Conservation (phyloP, 2,888 invertebrate species). For the Philereme transversata region DNA sequence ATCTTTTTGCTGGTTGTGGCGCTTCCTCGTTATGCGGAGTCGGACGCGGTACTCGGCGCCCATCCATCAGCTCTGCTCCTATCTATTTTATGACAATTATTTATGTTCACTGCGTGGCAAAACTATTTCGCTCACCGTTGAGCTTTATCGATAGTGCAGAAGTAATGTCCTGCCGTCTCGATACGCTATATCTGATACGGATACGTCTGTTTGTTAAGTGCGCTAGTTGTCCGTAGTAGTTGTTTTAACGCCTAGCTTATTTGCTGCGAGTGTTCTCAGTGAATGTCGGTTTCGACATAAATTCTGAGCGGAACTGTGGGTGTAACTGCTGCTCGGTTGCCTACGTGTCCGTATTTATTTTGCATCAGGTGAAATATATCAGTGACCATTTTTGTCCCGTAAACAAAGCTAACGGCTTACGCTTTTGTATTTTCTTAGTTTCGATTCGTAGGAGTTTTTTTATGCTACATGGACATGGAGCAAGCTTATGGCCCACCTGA, state of each 20-base stretch:
- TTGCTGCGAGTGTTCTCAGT: constrained; percentile 78
- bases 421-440: constrained; percentile 29
- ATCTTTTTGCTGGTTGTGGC: constrained; percentile 34
- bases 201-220: constrained; percentile 83
- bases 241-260: constrained; percentile 82
- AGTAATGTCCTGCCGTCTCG: constrained; percentile 80
- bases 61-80: constrained; percentile 76
- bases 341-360: constrained; percentile 73
- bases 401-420: constrained; percentile 47
- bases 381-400: constrained; percentile 57
- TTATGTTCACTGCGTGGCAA: constrained; percentile 77
- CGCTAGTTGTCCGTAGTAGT: constrained; percentile 78
- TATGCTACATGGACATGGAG: no score
- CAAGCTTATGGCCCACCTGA: no score
- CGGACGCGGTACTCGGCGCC: constrained; percentile 54
- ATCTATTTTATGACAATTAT: constrained; percentile 83
- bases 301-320: constrained; percentile 80
- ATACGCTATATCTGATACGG: constrained; percentile 82
- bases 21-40: constrained; percentile 68
- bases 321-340: constrained; percentile 76
- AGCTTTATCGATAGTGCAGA: constrained; percentile 82
- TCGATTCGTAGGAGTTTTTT: constrained; percentile 8
- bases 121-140: constrained; percentile 82
- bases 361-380: constrained; percentile 67
- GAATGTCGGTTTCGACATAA: constrained; percentile 81